A percentile compares a stretch with the other conserved stretches of the same genome.
Evolutionary conservation across 1,140 invertebrate species (phyloP).

Genomic region (Ephestia elutella): DNA sequence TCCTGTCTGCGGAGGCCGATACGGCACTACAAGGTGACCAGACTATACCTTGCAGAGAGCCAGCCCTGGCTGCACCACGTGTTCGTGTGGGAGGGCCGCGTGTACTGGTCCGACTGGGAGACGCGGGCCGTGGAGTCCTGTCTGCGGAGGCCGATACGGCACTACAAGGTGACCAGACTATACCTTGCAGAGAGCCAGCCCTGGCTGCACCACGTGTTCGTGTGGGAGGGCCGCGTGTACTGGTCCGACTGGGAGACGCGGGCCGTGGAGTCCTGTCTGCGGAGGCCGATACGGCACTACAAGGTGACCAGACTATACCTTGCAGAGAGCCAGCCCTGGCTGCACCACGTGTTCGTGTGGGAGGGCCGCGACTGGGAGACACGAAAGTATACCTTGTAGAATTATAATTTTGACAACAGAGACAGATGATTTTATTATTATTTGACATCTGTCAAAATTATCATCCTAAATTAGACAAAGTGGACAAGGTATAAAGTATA

Average conservation of each 20-base stretch:
- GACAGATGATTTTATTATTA: too few relatives aligned
- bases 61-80: slow-evolving; percentile 85
- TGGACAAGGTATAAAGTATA: too few relatives aligned
- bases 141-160: slow-evolving; percentile 76
- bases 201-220: slow-evolving; percentile 88
- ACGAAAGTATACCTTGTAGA: too few relatives aligned
- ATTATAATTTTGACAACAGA: too few relatives aligned
- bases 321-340: slow-evolving; percentile 73
- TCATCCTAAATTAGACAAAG: too few relatives aligned
- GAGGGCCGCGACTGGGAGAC: slow-evolving; percentile 93
- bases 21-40: slow-evolving; percentile 23
- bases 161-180: slow-evolving; percentile 24
- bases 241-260: slow-evolving; percentile 96
- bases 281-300: slow-evolving; percentile 61
- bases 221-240: slow-evolving; percentile 91
- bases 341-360: slow-evolving; percentile 93
- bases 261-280: slow-evolving; percentile 88
- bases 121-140: slow-evolving; percentile 90
- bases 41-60: slow-evolving; percentile 56
- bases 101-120: slow-evolving; percentile 96
- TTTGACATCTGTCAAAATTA: too few relatives aligned
- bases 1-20: slow-evolving; percentile 82
- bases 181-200: slow-evolving; percentile 74
- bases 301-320: slow-evolving; percentile 20
- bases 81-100: slow-evolving; percentile 90